Evolutionary conservation across 2,888 invertebrate genomes (phyloP).

Genomic region (Bruchidius siliquastri): DNA sequence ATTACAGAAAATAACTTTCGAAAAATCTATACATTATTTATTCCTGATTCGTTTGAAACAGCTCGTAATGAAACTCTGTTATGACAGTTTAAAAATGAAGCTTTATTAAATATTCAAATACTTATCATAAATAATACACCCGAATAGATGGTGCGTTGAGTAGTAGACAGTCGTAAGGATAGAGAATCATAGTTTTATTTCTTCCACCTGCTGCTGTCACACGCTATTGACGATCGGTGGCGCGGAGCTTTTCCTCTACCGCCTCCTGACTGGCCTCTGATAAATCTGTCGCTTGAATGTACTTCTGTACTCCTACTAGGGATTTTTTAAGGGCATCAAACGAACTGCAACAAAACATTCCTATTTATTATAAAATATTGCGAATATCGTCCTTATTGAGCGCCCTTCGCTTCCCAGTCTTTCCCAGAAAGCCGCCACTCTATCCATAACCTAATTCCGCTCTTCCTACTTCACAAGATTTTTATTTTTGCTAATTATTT

Average conservation of each 20-base stretch:
- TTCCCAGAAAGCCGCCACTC: too few species aligned
- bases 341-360: constrained; percentile 78
- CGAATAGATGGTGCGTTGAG: constrained; percentile 38
- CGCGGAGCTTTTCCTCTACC: constrained; percentile 89
- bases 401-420: too few species aligned
- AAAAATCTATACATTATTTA: not conserved
- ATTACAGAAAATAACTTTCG: not conserved
- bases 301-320: constrained; percentile 93
- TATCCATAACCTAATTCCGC: too few species aligned
- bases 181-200: constrained; percentile 11
- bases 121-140: constrained; percentile 48
- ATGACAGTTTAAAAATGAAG: constrained; percentile 48
- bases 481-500: too few species aligned
- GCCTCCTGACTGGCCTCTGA: constrained; percentile 91
- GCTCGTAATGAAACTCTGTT: constrained; percentile 14
- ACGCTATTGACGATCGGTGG: constrained; percentile 84
- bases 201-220: constrained; percentile 9
- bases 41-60: not conserved
- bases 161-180: constrained; percentile 37
- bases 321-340: constrained; percentile 98
- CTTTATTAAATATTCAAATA: constrained; percentile 49
- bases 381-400: too few species aligned
- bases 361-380: too few species aligned
- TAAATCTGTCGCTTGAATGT: constrained; percentile 93
- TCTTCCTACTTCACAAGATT: too few species aligned